Base-by-base conservation (phyloP, 2,113 vertebrate genomes). In the Macroglossus sobrinus region DNA sequence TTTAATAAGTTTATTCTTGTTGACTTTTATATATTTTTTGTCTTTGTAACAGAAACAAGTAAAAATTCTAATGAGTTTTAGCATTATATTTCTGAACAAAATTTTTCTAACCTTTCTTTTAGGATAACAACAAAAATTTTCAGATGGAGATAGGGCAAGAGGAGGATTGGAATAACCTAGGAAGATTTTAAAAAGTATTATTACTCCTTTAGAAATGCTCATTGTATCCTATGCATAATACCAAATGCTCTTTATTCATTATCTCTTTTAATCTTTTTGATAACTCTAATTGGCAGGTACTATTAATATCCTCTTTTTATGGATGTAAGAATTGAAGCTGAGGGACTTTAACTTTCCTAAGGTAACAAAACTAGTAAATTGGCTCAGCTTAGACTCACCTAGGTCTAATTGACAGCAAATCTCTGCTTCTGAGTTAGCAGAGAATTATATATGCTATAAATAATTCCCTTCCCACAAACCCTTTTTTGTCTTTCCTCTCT, bases 181-280 rank as follows among this genome's bases (percentile, higher is more conserved):
- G 43, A 76, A 91, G 33, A n/a, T 91, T 95, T 93, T 91, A 50
- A 81, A 91, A 89, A 89, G 7, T 85, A 50, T 45, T 76, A 0
- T 43, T 69, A 47, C 9, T 80, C 13, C 40, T 82, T 30, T n/a
- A 95, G 68, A 89, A 92, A 90, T 87, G 74, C 55, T 91, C 79
- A 55, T 40, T 94, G 71, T 91, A 33, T 85, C 24, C 55, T 91
- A 86, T 28, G 28, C 28, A 69, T 68, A 89, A 40, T 89, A 81
- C 55, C 88, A 47, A 91, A 82, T 79, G 8, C 22, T 95, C 61
- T 94, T 80, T 93, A 85, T 92, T 97, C 50, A 71, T 95, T 95
- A 71, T 95, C 45, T 94, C 53, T 90, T 80, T 87, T 96, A 93
- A 93, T 96, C 91, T 86, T 89, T 94, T 59, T 86, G 92, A 72